Evolutionary conservation across 2,888 invertebrate genomes (phyloP), one percentile per base, ranked within the genome.

Genomic region (Platycnemis pennipes): DNA sequence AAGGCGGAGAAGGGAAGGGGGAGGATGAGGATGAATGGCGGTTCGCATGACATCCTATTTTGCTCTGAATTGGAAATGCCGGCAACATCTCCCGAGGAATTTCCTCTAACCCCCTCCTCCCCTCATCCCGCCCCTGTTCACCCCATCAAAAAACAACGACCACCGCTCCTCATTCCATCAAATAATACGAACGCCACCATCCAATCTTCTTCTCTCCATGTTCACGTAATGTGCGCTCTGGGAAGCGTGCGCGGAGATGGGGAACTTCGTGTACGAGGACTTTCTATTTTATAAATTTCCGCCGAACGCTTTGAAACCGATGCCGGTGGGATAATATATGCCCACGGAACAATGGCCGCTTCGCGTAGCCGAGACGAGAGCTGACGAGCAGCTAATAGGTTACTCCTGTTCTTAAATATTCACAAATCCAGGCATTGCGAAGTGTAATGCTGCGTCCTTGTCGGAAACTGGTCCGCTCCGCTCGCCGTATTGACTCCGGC

Each of bases 21-120:
- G 13, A 37, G 77, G 37, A 13, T 26, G 63, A n/a, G 44, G 45
- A 91, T 91, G 91, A 91, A 42, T 63, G 45, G 91, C 69, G 63
- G 63, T 91, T 91, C 42, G 31, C 42, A 89, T 91, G 63, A 91
- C 63, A 91, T 77, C 77, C 77, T 37, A 77, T 37, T 77, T 69
- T 44, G 63, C 69, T 37, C 91, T n/a, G 56, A n/a, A 91, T 44
- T 91, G 63, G 56, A 26, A 63, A 91, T 91, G 63, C 44, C 91
- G 63, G 63, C n/a, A 56, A 91, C 22, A n/a, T 63, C 91, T 45
- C 13, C 63, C 44, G n/a, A 46, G 49, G 56, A 37, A 53, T 53
- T 89, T 89, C 89, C 89, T 53, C 42, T 13, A 53, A 53, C 42
- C 37, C 26, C 44, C 44, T 31, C 26, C 91, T n/a, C 44, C 26